phyloP scores from a whole-genome alignment of 1,140 invertebrate species.

The Drosophila ohnishii region DNA sequence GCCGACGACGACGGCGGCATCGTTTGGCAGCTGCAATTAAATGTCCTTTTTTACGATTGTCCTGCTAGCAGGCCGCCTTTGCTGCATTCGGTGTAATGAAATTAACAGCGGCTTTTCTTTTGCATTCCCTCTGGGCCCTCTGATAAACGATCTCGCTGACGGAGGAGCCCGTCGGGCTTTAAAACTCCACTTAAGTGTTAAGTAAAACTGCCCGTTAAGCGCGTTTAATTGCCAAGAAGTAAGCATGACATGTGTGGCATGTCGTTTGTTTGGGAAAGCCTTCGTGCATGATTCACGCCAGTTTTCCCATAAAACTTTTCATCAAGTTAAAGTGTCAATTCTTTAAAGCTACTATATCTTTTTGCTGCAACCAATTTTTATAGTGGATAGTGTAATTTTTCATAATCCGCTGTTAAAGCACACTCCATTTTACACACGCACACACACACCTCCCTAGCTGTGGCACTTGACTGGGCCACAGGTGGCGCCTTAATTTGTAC shows the following conservation, averaged over 20 bases:
- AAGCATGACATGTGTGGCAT: constrained; percentile 5
- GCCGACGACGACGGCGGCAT: constrained; percentile 52
- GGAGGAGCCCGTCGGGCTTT: constrained; percentile 37
- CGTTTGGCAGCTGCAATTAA: constrained; percentile 71
- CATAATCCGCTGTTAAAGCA: not conserved
- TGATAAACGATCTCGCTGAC: constrained; percentile 61
- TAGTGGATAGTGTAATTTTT: not conserved
- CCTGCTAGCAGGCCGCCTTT: constrained; percentile 48
- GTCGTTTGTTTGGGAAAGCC: constrained; percentile 4
- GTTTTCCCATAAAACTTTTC: constrained; percentile 22
- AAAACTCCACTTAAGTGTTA: constrained; percentile 74
- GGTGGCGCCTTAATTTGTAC: constrained; percentile 73
- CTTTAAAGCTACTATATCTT: too few relatives aligned
- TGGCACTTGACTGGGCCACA: constrained; percentile 49
- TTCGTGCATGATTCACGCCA: constrained; percentile 9
- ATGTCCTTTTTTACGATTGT: constrained; percentile 76
- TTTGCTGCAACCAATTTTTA: not conserved
- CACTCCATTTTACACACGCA: not conserved
- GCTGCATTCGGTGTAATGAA: constrained; percentile 69
- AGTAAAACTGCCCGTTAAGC: constrained; percentile 57
- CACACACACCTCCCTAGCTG: not conserved
- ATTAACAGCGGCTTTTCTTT: constrained; percentile 59
- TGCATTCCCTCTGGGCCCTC: constrained; percentile 10
- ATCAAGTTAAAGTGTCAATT: not conserved
- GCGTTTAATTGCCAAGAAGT: constrained; percentile 68